Percentiles rank a stretch among this genome's conserved stretches.
Conservation (phyloP, 2,797 vertebrate species). For the Poeciliopsis paucimaculata region DNA sequence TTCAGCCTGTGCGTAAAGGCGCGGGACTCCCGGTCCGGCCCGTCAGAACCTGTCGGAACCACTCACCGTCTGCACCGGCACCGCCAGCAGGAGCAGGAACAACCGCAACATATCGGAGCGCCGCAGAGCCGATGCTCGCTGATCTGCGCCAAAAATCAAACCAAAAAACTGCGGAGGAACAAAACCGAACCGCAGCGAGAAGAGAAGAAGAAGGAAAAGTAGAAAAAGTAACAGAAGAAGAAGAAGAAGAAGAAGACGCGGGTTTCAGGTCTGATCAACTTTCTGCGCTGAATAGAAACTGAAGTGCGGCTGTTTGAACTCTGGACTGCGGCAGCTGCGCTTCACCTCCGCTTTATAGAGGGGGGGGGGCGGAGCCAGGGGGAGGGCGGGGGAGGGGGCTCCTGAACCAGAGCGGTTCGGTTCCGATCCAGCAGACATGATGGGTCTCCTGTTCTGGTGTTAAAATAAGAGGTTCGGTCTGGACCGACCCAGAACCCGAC, state of each 20-base stretch:
- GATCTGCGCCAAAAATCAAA: conserved; percentile 36
- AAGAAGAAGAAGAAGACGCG: no score
- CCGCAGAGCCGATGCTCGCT: conserved; percentile 2
- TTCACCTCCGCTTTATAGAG: conserved; percentile 40
- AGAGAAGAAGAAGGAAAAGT: no score
- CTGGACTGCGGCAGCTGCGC: conserved; percentile 39
- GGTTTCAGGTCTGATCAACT: background rate
- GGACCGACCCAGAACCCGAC: no score
- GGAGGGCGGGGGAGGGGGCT: no score
- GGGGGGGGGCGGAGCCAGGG: background rate
- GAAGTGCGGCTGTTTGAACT: conserved; percentile 34
- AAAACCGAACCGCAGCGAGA: background rate
- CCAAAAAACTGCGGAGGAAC: background rate
- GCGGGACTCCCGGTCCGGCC: background rate
- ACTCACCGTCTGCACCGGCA: conserved; percentile 78
- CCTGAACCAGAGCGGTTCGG: no score
- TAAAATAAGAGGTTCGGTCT: background rate
- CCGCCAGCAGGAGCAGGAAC: conserved; percentile 67
- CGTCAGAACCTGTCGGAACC: background rate
- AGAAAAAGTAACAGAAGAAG: no score
- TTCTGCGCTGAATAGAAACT: background rate
- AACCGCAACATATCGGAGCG: conserved; percentile 67
- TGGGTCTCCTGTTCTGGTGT: no score
- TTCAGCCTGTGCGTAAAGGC: conserved; percentile 45
- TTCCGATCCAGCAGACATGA: no score